Evolutionary conservation across 2,888 invertebrate genomes (phyloP).

Genomic region (Heliothis peltigera): DNA sequence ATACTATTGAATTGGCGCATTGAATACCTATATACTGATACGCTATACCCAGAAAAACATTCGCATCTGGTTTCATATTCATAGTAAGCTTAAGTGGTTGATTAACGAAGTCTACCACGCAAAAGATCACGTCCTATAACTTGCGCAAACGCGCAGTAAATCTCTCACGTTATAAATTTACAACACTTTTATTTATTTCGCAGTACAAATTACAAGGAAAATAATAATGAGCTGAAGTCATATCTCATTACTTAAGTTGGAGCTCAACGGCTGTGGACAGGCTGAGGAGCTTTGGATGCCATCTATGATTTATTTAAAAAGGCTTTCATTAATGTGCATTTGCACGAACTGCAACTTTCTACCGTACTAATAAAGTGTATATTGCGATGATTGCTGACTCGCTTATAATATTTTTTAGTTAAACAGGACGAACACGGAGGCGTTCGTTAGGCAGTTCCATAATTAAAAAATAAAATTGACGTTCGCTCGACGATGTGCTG

Average conservation of each 20-base stretch:
- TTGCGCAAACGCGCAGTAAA: constrained; percentile 74
- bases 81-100: constrained; percentile 61
- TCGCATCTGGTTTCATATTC: constrained; percentile 48
- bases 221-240: constrained; percentile 86
- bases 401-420: constrained; percentile 34
- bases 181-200: constrained; percentile 78
- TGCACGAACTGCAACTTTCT: constrained; percentile 49
- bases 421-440: constrained; percentile 68
- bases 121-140: constrained; percentile 67
- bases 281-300: constrained; percentile 76
- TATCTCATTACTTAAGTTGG: constrained; percentile 87
- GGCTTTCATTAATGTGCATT: constrained; percentile 56
- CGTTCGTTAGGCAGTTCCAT: constrained; percentile 84
- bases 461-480: constrained; percentile 82
- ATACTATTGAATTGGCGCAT: too few relatives aligned
- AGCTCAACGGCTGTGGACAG: constrained; percentile 82
- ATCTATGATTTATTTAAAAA: constrained; percentile 68
- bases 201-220: constrained; percentile 81
- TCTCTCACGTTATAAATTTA: constrained; percentile 79
- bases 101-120: constrained; percentile 60
- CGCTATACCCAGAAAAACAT: constrained; percentile 39
- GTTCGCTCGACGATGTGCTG: constrained; percentile 74
- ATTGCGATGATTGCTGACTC: constrained; percentile 21
- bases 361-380: constrained; percentile 23
- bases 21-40: constrained; percentile 27